Percentiles rank a stretch among this genome's conserved stretches.
Evolutionary conservation across 2,888 invertebrate species (phyloP).

Genomic region (Nasonovia ribisnigri): DNA sequence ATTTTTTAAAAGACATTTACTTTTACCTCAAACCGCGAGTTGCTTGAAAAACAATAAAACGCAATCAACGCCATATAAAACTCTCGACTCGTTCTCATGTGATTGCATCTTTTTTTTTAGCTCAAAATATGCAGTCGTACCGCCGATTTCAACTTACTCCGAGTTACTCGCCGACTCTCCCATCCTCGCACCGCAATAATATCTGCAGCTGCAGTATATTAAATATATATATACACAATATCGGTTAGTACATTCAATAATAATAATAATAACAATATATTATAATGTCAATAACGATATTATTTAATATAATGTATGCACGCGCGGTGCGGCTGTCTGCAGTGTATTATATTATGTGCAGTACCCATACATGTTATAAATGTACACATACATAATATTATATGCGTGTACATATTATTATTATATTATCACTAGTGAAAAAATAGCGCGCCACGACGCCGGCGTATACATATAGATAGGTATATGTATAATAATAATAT

Average conservation of each 20-base stretch:
- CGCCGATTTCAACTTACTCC: not conserved
- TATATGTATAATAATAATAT: not conserved
- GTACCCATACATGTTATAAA: not conserved
- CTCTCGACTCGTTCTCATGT: not conserved
- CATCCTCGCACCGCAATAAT: not conserved
- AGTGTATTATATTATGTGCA: not conserved
- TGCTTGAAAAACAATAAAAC: not conserved
- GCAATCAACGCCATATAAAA: not conserved
- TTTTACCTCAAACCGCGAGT: not conserved
- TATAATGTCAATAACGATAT: not conserved
- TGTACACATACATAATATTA: not conserved
- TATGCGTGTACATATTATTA: not conserved
- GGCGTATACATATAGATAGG: not conserved
- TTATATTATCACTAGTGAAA: not conserved
- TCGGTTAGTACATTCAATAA: not conserved
- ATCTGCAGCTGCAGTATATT: not conserved
- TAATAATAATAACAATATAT: not conserved
- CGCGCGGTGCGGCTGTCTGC: not conserved
- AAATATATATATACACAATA: not conserved
- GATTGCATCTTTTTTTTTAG: not conserved
- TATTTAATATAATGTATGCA: not conserved
- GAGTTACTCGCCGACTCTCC: not conserved
- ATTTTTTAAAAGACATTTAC: not conserved
- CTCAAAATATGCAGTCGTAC: too few relatives aligned
- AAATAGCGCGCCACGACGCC: constrained; percentile 11